Evolutionary conservation across 2,797 vertebrate genomes (phyloP), one percentile per base, ranked within the genome.

Genomic region (Hybognathus amarus): DNA sequence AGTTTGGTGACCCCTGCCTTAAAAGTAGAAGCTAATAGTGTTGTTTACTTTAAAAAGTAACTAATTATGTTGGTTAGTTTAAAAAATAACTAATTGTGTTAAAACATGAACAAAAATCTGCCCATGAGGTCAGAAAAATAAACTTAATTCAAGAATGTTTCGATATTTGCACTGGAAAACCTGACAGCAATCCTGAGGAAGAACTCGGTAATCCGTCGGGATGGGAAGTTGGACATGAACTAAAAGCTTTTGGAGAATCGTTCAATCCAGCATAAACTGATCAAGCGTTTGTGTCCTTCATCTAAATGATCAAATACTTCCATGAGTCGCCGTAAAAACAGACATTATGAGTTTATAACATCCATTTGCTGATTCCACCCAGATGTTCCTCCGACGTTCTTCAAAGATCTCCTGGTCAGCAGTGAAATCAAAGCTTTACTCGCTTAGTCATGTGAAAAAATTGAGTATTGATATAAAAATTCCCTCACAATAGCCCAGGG

Each of bases 351-450:
- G 18, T 64, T 64, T 77, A 63, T 64, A 8, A 36, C 76, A 47
- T 33, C 27, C 76, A 33, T 22, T 30, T 18, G 24, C 75, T 77
- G 56, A 77, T 77, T 22, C 27, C n/a, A 33, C 22, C 8, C 76
- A 77, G 59, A 77, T 77, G 76, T 47, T 47, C 3, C 11, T 77
- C 18, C 45, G 20, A 22, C 6, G 6, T 18, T 20, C 76, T 63
- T 61, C 75, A 77, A 64, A 77, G n/a, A 61, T 63, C 56, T 64
- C 24, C 59, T 45, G 75, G 15, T 45, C 24, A 42, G 54, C 74
- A 24, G 36, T 4, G 7, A 64, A 77, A 64, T 64, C 2, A 45
- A 33, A 64, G 42, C 76, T 45, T 30, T 18, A 61, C 12, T 15
- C 11, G 24, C 59, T 61, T 0, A 76, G 54, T 27, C 24, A 50